A percentile compares a stretch with the other conserved stretches of the same genome.
Evolutionary conservation across 2,113 vertebrate genomes (phyloP).

Genomic region (Speoplatyrhinus poulsoni): DNA sequence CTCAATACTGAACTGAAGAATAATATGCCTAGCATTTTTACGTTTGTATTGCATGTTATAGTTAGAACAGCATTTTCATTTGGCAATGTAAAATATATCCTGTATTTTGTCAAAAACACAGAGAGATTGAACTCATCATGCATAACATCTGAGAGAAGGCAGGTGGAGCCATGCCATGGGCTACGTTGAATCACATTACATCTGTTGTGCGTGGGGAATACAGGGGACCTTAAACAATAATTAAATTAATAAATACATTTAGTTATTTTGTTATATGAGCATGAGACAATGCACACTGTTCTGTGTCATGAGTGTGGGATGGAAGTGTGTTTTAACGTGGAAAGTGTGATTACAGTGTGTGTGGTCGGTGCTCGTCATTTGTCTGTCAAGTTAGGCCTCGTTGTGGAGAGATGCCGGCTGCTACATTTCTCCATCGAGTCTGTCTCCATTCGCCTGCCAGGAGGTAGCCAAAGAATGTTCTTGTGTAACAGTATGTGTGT

Average conservation of each 20-base stretch:
- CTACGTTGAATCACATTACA: constrained; percentile 38
- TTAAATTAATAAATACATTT: no score
- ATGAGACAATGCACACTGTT: constrained; percentile 12
- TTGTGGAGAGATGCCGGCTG: constrained; percentile 30
- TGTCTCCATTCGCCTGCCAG: constrained; percentile 52
- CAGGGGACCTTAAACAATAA: background rate
- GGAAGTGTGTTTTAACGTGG: constrained; percentile 28
- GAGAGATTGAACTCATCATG: constrained; percentile 6
- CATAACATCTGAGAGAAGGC: constrained; percentile 20
- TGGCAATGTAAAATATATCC: constrained; percentile 16
- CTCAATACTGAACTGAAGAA: no score
- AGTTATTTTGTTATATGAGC: no score
- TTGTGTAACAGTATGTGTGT: background rate
- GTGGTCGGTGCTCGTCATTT: constrained; percentile 21
- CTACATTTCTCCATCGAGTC: constrained; percentile 40
- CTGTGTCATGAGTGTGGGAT: constrained; percentile 12
- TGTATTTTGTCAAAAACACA: constrained; percentile 2
- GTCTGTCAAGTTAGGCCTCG: constrained; percentile 50
- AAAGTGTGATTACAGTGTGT: constrained; percentile 40
- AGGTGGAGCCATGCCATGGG: constrained; percentile 18
- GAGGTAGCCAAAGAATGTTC: constrained; percentile 38
- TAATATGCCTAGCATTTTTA: constrained; percentile 4
- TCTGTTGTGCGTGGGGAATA: background rate
- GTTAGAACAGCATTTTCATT: constrained; percentile 20
- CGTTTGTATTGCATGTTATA: background rate